Conservation (phyloP, 2,113 vertebrate species). For the Rattus rattus region DNA sequence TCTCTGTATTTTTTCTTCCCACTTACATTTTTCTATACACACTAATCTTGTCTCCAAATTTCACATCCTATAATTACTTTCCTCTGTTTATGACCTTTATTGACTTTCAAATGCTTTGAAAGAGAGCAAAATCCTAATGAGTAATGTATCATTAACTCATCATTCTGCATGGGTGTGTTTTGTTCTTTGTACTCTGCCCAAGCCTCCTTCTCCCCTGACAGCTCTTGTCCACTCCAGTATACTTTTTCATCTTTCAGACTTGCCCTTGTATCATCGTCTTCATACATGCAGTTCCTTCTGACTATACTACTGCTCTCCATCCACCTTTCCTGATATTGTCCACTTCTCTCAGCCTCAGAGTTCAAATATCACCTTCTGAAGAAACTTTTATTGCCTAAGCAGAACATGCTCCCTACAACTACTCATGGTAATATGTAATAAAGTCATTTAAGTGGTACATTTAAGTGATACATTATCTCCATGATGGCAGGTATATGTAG, state of each 20-base stretch:
- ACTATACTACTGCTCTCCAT: too few species aligned
- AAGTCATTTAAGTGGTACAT: background rate
- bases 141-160: background rate
- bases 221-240: background rate
- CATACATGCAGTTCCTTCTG: background rate
- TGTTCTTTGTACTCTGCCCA: background rate
- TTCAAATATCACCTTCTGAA: background rate
- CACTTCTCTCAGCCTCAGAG: background rate
- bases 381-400: background rate
- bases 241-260: background rate
- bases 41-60: constrained; percentile 2
- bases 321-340: background rate
- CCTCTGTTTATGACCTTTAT: background rate
- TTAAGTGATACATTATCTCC: background rate
- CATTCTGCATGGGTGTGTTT: rapidly evolving
- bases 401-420: background rate
- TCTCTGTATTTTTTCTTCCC: background rate
- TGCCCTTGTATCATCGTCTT: background rate
- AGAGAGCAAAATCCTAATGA: constrained; percentile 3
- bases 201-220: background rate
- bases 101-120: background rate
- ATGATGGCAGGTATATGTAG: background rate
- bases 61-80: background rate
- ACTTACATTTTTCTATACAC: background rate
- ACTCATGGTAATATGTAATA: background rate